phyloP scores from a whole-genome alignment of 2,113 vertebrate species.

The Rutilus rutilus region DNA sequence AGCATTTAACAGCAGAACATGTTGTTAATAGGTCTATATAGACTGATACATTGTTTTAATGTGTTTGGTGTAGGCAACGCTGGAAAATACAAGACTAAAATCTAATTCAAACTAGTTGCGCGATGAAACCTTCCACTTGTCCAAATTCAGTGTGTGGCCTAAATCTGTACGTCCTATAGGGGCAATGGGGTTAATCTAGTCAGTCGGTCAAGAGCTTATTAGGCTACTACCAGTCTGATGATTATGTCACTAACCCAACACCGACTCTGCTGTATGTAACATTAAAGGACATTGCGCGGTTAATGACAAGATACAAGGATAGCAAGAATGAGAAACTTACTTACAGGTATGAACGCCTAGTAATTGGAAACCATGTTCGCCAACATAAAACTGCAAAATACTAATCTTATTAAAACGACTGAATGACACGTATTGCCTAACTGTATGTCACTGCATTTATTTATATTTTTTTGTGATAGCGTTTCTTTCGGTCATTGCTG shows the following conservation, averaged over 20 bases:
- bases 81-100: neutral
- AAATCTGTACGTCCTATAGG: neutral
- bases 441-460: neutral
- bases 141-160: neutral
- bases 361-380: neutral
- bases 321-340: slow-evolving; percentile 3
- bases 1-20: neutral
- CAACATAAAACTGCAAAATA: neutral
- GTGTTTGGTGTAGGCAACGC: neutral
- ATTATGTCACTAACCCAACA: slow-evolving; percentile 19
- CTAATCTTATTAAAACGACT: neutral
- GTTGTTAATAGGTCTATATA: neutral
- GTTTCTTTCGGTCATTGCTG: slow-evolving; percentile 60
- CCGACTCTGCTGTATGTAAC: neutral
- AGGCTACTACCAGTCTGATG: slow-evolving; percentile 7
- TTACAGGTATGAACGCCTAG: slow-evolving; percentile 40
- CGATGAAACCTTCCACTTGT: neutral
- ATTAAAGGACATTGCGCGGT: neutral
- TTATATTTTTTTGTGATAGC: slow-evolving; percentile 60
- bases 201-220: slow-evolving; percentile 29
- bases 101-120: neutral
- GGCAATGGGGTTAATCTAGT: slow-evolving; percentile 35
- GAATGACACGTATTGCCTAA: neutral
- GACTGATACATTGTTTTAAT: neutral
- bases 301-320: slow-evolving; percentile 21